Conservation (phyloP, 1,140 invertebrate genomes). For the Drosophila sp. region DNA sequence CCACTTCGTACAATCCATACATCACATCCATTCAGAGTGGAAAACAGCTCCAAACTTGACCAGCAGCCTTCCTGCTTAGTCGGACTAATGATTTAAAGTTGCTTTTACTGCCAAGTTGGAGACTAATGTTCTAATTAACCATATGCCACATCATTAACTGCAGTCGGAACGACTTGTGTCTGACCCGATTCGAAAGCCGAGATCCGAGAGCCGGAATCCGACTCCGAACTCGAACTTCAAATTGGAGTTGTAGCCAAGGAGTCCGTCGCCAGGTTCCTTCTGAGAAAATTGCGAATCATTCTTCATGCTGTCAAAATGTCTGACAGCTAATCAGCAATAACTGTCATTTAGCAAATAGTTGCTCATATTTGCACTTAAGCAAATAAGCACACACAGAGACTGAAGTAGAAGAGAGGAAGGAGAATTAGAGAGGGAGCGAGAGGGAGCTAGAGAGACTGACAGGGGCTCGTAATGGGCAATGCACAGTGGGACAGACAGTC, state of each 20-base stretch:
- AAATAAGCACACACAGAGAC: constrained; percentile 56
- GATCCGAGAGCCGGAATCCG: too few species aligned
- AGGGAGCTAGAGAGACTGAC: constrained; percentile 65
- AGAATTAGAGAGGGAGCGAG: neutral
- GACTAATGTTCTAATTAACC: constrained; percentile 82
- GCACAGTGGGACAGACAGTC: constrained; percentile 49
- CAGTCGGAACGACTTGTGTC: constrained; percentile 30
- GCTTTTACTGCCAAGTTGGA: constrained; percentile 38
- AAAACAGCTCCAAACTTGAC: constrained; percentile 26
- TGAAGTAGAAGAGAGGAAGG: neutral
- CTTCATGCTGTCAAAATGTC: constrained; percentile 81
- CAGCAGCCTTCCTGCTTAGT: constrained; percentile 22
- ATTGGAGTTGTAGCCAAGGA: constrained; percentile 1
- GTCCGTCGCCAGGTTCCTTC: constrained; percentile 34
- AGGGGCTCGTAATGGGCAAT: constrained; percentile 62
- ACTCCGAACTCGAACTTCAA: constrained; percentile 13
- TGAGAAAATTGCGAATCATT: constrained; percentile 78
- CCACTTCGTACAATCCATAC: too few species aligned
- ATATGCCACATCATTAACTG: constrained; percentile 79
- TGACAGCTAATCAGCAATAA: constrained; percentile 83
- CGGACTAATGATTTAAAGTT: constrained; percentile 73
- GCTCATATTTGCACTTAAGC: constrained; percentile 84
- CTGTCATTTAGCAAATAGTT: constrained; percentile 83
- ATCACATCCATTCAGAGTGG: constrained; percentile 31
- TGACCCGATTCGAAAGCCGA: constrained; percentile 12